Conservation (phyloP, 2,888 invertebrate species). For the Adineta ricciae region DNA sequence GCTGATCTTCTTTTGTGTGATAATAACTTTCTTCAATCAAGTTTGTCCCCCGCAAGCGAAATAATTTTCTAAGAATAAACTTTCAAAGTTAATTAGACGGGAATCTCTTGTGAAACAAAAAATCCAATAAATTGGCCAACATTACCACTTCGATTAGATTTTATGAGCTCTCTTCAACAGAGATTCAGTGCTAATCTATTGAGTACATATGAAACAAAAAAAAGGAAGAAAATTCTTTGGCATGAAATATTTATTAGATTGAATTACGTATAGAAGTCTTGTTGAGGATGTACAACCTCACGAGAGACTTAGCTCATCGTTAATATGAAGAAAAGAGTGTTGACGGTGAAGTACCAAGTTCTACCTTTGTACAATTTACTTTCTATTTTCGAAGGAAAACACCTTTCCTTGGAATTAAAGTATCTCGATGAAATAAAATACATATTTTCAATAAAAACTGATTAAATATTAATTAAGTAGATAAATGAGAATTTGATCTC, state of each 20-base stretch:
- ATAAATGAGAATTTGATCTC: neutral
- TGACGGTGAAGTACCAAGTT: conserved; percentile 77
- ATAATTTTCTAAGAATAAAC: too few relatives aligned
- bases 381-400: too few relatives aligned
- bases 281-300: conserved; percentile 75
- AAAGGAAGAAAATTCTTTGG: neutral
- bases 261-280: conserved; percentile 55
- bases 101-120: too few relatives aligned
- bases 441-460: conserved; percentile 48
- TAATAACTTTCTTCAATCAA: too few relatives aligned
- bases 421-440: too few relatives aligned
- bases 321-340: conserved; percentile 82
- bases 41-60: too few relatives aligned
- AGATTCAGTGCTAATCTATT: neutral
- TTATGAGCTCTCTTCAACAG: neutral
- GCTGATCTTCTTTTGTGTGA: too few relatives aligned
- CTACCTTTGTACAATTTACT: conserved; percentile 66
- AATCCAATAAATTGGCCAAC: neutral
- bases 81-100: too few relatives aligned
- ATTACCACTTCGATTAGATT: neutral
- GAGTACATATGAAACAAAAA: neutral
- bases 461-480: neutral
- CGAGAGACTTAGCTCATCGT: conserved; percentile 56
- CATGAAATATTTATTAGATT: too few relatives aligned
- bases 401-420: too few relatives aligned